phyloP scores from a whole-genome alignment of 2,113 vertebrate genomes.

The Strix aluco region DNA sequence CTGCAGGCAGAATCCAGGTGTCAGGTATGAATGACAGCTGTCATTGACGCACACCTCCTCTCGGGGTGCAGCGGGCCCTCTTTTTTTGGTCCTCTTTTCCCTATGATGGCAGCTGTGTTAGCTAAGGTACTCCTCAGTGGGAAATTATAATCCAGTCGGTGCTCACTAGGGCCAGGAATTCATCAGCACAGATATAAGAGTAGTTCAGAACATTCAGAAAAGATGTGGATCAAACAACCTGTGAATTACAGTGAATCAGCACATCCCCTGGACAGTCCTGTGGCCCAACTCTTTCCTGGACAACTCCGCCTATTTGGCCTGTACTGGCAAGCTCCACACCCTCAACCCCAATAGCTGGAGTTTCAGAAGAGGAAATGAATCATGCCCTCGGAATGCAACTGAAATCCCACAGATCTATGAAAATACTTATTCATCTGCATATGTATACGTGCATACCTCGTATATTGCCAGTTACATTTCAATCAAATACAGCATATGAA shows the following conservation, averaged over 20 bases:
- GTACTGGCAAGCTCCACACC: neutral
- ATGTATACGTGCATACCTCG: neutral
- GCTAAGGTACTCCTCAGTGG: neutral
- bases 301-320: neutral
- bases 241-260: neutral
- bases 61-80: neutral
- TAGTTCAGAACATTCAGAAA: neutral
- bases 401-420: slow-evolving; percentile 29
- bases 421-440: slow-evolving; percentile 3
- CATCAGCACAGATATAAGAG: neutral
- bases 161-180: neutral
- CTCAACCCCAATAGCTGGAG: neutral
- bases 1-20: neutral
- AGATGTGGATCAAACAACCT: neutral
- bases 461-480: neutral
- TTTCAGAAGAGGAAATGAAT: slow-evolving; percentile 47
- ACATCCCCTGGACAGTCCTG: neutral
- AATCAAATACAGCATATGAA: neutral
- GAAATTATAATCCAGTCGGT: neutral
- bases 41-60: neutral
- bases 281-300: neutral
- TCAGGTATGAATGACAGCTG: neutral
- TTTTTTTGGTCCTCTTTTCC: neutral
- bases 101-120: neutral
- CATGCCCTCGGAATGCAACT: slow-evolving; percentile 8